These are phyloP conservation scores for Andrena haemorrhoa DNA, from an alignment of 2,888 invertebrate genomes.

Conservation along the genomic window DNA sequence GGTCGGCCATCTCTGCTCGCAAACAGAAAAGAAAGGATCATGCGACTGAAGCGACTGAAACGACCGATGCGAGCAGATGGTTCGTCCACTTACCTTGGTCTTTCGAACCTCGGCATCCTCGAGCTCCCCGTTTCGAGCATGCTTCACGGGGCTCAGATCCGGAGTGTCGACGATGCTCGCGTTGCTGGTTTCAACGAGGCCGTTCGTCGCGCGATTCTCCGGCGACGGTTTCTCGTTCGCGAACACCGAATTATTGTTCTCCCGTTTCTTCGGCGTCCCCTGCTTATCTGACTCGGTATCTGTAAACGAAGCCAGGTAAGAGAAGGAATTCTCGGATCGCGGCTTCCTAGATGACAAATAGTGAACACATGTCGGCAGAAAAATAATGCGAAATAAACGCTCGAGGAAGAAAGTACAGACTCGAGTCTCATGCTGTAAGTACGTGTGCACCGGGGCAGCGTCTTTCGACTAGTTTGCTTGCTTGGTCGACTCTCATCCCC, in stretches of 20 bases:
- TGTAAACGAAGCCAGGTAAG: constrained; percentile 68
- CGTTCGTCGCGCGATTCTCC: constrained; percentile 74
- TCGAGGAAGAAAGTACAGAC: constrained; percentile 25
- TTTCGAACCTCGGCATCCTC: constrained; percentile 67
- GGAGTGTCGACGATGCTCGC: constrained; percentile 76
- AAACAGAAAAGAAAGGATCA: constrained; percentile 7
- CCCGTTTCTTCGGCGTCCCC: constrained; percentile 65
- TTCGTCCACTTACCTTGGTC: constrained; percentile 48
- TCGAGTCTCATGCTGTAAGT: constrained; percentile 57
- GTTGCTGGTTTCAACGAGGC: constrained; percentile 71
- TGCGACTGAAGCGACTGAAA: too few relatives aligned
- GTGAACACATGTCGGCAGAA: not conserved
- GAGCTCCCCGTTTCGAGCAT: constrained; percentile 78
- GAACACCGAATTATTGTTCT: constrained; percentile 82
- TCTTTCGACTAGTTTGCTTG: constrained; percentile 15
- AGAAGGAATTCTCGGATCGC: not conserved
- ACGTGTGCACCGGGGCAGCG: constrained; percentile 48
- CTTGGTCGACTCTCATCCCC: constrained; percentile 12
- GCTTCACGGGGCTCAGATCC: constrained; percentile 82
- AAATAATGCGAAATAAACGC: constrained; percentile 30
- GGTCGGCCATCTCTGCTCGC: constrained; percentile 87
- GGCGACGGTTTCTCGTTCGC: constrained; percentile 66
- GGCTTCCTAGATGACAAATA: constrained; percentile 10
- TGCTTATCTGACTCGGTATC: constrained; percentile 69
- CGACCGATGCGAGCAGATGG: not conserved